phyloP scores from a whole-genome alignment of 2,888 invertebrate genomes.

The Operophtera brumata region DNA sequence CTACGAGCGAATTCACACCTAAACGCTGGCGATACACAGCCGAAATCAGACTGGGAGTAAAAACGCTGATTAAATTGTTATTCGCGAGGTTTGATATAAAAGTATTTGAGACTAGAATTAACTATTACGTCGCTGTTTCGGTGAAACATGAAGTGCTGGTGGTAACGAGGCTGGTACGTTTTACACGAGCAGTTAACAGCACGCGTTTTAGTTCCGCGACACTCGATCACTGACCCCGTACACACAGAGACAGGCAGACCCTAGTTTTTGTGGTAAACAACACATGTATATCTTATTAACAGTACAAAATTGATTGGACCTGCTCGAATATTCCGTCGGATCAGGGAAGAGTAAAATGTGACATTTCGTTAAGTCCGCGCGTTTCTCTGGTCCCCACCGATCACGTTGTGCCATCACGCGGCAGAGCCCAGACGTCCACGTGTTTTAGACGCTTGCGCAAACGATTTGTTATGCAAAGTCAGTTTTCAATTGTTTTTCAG shows the following conservation, averaged over 20 bases:
- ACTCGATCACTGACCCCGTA: constrained; percentile 35
- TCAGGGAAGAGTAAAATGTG: constrained; percentile 3
- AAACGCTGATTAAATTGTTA: constrained; percentile 52
- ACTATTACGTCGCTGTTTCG: constrained; percentile 32
- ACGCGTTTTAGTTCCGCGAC: constrained; percentile 20
- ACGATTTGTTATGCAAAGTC: constrained; percentile 47
- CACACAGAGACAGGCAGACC: constrained; percentile 14
- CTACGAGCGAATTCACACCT: constrained; percentile 49
- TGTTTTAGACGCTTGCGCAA: constrained; percentile 48
- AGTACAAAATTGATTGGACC: constrained; percentile 1
- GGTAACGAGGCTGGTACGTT: constrained; percentile 23
- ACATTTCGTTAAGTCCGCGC: constrained; percentile 11
- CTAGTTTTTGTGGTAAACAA: constrained; percentile 22
- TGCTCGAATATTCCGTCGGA: constrained; percentile 1
- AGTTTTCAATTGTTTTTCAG: constrained; percentile 36
- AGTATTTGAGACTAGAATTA: constrained; percentile 47
- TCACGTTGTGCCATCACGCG: constrained; percentile 65
- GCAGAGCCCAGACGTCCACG: constrained; percentile 44
- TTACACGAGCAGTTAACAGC: constrained; percentile 24
- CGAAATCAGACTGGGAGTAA: constrained; percentile 30
- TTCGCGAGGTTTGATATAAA: constrained; percentile 53
- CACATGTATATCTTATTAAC: constrained; percentile 14
- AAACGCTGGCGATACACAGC: constrained; percentile 39
- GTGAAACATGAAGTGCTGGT: constrained; percentile 24
- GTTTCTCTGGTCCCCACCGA: constrained; percentile 29